Evolutionary conservation across 2,888 invertebrate genomes (phyloP), one percentile per base, ranked within the genome.

Genomic region (Thymelicus lineola): DNA sequence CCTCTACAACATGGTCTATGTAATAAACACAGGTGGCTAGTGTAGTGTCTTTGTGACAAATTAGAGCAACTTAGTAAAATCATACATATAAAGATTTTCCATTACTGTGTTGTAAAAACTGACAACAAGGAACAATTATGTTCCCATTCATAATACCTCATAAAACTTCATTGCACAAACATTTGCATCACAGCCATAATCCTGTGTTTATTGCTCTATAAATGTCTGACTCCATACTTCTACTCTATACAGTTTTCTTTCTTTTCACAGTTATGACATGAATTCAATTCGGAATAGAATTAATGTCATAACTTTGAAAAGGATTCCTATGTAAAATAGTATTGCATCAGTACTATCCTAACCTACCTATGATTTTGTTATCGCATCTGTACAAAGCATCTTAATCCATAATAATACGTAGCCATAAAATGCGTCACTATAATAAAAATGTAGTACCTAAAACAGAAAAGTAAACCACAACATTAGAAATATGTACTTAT

Each of bases 401-500:
- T 20, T 53, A 53, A 53, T 53, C 53, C 20, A 20, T 12, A 20
- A 6, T 53, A 20, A 53, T 20, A 53, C 53, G 15, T 35, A 55
- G 28, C 6, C 14, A 55, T 55, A 55, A 55, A 55, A 35, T 35
- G 6, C 57, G 20, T 50, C 53, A 36, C 6, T 12, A 36, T 28
- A 28, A 6, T 36, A 4, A n/a, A 36, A 50, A 53, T 17, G 63
- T 53, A 38, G 36, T 20, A n/a, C n/a, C n/a, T n/a, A 14, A 14
- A 61, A 61, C 42, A 61, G 12, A 42, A 66, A 66, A 66, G n/a
- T 66, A 60, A 60, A 59, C 66, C 28, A 66, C 50, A 14, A 17
- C 66, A 46, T 65, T 17, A 36, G 6, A 28, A 57, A 65, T 66
- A 17, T 57, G 42, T 48, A 36, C 48, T 48, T 66, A 17, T 65